Conservation (phyloP, 2,797 vertebrate species). For the Molossus alvarezi region DNA sequence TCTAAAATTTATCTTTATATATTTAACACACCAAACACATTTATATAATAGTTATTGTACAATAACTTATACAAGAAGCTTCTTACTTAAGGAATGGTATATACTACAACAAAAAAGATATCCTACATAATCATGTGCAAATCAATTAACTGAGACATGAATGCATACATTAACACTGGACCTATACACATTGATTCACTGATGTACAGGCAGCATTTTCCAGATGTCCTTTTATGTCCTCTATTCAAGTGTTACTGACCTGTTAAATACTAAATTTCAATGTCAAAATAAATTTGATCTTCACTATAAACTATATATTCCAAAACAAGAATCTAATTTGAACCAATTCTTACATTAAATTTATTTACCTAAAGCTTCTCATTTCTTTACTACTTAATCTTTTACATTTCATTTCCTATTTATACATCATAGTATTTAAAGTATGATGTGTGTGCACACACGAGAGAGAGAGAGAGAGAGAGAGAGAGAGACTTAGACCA, state of each 20-base stretch:
- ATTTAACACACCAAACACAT: background rate
- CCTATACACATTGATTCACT: background rate
- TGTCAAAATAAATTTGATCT: conserved; percentile 42
- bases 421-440: conserved; percentile 21
- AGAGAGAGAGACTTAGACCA: background rate
- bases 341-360: conserved; percentile 42
- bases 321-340: background rate
- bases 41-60: background rate
- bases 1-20: conserved; percentile 34
- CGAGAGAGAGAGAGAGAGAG: background rate
- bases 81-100: conserved; percentile 36
- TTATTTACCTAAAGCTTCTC: background rate
- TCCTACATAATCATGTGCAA: background rate
- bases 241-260: conserved; percentile 12
- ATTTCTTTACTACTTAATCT: background rate
- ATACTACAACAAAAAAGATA: conserved; percentile 6
- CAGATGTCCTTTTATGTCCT: conserved; percentile 26
- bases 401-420: conserved; percentile 39
- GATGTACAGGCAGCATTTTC: background rate
- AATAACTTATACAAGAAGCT: conserved; percentile 22
- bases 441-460: background rate
- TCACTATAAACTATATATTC: background rate
- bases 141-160: conserved; percentile 20
- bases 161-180: background rate
- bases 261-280: conserved; percentile 22